Base-by-base conservation (phyloP, 2,113 vertebrate species). In the Python bivittatus region DNA sequence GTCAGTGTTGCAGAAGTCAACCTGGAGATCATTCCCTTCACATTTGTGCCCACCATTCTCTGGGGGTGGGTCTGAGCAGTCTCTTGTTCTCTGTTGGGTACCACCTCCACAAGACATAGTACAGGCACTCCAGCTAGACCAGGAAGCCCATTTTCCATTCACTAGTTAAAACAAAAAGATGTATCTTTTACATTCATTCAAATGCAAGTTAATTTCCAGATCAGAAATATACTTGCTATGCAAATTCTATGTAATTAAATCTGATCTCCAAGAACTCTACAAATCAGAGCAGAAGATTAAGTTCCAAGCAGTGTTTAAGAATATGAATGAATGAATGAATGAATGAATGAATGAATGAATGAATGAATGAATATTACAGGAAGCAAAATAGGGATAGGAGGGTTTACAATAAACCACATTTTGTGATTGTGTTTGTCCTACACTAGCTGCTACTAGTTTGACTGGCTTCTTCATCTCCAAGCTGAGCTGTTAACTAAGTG, bases 1-100 rank as follows among this genome's bases (percentile, higher is more conserved):
- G 90, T 99, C 98, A 1, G 92, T 98, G 97, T 99, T 99, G 96
- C 99, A 99, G 97, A 99, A 99, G 95, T 99, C 99, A 12, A 97
- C 97, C 58, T 99, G 99, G 38, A 98, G 52, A 12, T 98, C 98
- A 0, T 95, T 99, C 33, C 99, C 99, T 96, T 99, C 99, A 79
- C 99, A 99, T 88, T 95, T 97, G 93, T 96, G 97, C 54, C 99
- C 99, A 6, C 98, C 98, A 0, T 99, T 95, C 89, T 98, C 98
- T 0, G 99, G 99, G 7, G 96, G 86, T 0, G 99, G 99, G 91
- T 98, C 98, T 0, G 98, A 98, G 94, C 99, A 99, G 86, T 97
- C 97, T 48, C 99, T 98, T 0, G 97, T 98, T 92, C 99, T 98
- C 96, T 99, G 98, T 90, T 98, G 98, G 90, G 98, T 98, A 3